Percentiles rank a stretch among this genome's conserved stretches.
Evolutionary conservation across 2,797 vertebrate species (phyloP).

Genomic region (Hozukius guyotensis): DNA sequence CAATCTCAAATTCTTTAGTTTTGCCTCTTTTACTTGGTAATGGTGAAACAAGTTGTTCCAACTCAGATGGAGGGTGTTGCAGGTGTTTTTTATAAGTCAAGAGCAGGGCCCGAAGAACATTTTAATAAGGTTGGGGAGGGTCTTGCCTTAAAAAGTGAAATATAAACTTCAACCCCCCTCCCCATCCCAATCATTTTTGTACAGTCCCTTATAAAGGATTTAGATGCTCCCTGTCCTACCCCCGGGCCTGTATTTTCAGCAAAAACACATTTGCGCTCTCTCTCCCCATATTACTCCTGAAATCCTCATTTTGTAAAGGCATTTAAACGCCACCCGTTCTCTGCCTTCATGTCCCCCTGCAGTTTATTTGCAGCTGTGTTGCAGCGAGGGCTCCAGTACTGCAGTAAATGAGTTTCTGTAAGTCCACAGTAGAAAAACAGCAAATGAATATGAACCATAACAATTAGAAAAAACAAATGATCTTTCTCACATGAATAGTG

Average conservation of each 20-base stretch:
- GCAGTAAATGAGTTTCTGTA: slow-evolving; percentile 2
- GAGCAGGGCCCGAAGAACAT: background rate
- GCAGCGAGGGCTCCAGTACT: background rate
- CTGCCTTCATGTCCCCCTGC: slow-evolving; percentile 18
- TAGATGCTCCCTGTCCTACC: background rate
- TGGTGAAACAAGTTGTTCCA: background rate
- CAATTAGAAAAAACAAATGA: background rate
- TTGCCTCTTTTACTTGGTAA: background rate
- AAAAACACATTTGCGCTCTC: slow-evolving; percentile 10
- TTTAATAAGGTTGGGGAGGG: rapidly evolving
- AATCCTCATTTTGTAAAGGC: slow-evolving; percentile 38
- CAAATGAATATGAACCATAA: slow-evolving; percentile 14
- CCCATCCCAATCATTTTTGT: background rate
- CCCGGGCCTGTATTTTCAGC: background rate
- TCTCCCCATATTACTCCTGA: slow-evolving; percentile 10
- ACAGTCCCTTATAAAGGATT: background rate
- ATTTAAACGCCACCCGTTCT: slow-evolving; percentile 45
- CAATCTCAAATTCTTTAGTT: background rate
- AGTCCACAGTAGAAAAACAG: background rate
- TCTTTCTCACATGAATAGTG: slow-evolving; percentile 1
- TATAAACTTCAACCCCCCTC: background rate
- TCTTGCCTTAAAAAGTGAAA: background rate
- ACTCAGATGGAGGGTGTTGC: background rate
- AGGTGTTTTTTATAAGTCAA: background rate
- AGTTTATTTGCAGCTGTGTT: slow-evolving; percentile 35